Conservation (phyloP, 1,140 invertebrate species). For the Drosophila equinoxialis region DNA sequence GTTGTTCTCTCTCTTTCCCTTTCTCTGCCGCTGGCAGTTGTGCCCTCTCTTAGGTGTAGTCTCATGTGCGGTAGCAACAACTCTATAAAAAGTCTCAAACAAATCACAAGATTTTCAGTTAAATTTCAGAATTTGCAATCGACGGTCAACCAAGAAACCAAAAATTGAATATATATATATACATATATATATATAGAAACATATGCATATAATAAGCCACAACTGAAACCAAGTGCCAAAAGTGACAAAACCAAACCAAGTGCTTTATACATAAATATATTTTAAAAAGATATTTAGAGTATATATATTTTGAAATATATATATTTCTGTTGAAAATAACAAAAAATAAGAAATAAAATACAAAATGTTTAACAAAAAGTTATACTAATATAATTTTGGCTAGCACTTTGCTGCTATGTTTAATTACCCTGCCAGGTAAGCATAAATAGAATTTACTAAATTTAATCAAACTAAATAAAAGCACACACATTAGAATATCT, state of each 20-base stretch:
- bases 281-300: constrained; percentile 7
- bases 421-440: constrained; percentile 69
- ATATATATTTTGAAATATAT: constrained; percentile 39
- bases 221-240: constrained; percentile 11
- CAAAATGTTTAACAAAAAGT: constrained; percentile 39
- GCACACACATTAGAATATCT: constrained; percentile 17
- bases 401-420: constrained; percentile 52
- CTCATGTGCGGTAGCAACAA: constrained; percentile 39
- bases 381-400: constrained; percentile 30
- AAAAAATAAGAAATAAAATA: constrained; percentile 5
- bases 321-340: constrained; percentile 14
- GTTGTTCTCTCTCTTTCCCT: constrained; percentile 1
- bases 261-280: constrained; percentile 4
- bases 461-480: background rate
- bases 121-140: constrained; percentile 76
- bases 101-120: constrained; percentile 83
- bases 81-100: constrained; percentile 80
- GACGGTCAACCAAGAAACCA: constrained; percentile 48
- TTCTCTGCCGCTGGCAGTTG: constrained; percentile 42
- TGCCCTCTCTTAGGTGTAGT: constrained; percentile 34
- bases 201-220: background rate
- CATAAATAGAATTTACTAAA: constrained; percentile 22
- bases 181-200: constrained; percentile 7
- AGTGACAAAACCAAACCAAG: constrained; percentile 1
- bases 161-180: constrained; percentile 1